Base-by-base conservation (phyloP, 2,797 vertebrate species). In the Sphenopsis melanotis region DNA sequence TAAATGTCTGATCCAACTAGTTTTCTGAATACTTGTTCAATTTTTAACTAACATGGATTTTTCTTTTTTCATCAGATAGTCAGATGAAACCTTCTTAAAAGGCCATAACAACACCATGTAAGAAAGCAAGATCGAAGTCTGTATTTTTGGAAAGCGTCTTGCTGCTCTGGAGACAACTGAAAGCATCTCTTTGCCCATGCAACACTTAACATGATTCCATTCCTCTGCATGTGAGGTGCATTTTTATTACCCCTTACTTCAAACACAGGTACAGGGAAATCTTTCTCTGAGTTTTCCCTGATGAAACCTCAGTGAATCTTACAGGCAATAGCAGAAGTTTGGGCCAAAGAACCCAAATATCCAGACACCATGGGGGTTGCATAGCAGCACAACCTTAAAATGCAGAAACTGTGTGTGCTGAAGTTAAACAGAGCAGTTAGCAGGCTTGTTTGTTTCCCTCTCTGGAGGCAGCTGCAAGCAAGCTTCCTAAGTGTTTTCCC, bases 381-480 rank as follows among this genome's bases (percentile, higher is more conserved):
- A n/a, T 10, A 75, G 46, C 29, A 36, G 22, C 10, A 3, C 39
- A 41, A 64, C 16, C 52, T 72, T 56, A 72, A 74, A 66, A 71
- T 22, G 41, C 53, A 94, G 81, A 94, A 95, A 91, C 60, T 93
- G 85, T 68, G 18, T 83, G 70, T 95, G 68, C 72, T 93, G 34
- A 94, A 97, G 63, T 93, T 94, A 76, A 91, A 49, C 68, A 83
- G 42, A 59, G 34, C 72, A 84, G 56, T 49, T 49, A 75, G 78
- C 70, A 87, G 84, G 89, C 88, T 87, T 94, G 37, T 95, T 97
- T 97, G 87, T 96, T 97, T 96, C 93, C 71, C 41, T 96, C 79
- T 93, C 55, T 44, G 42, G 34, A 65, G 44, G 29, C 8, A 18
- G 34, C 68, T 86, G 90, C 93, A 91, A 91, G 83, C 84, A 89